Evolutionary conservation across 2,113 vertebrate genomes (phyloP), one percentile per base, ranked within the genome.

Genomic region (Micronycteris hirsuta): DNA sequence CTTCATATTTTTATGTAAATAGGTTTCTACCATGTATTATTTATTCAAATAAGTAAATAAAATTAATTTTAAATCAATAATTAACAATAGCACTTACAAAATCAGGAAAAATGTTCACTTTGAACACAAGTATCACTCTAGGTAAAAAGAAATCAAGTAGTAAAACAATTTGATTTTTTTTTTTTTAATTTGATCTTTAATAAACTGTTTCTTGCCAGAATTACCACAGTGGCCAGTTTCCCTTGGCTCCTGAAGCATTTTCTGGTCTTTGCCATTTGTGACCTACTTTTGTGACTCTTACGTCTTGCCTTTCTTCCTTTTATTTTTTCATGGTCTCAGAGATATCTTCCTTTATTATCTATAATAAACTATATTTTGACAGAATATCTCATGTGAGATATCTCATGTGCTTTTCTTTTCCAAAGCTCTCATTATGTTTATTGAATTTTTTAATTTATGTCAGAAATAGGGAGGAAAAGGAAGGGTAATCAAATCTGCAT

Each of bases 151-250:
- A 77, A 87, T 63, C 14, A 84, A 63, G 52, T 26, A 81, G 58
- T 20, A 82, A 90, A 63, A 28, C 58, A 91, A 87, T 68, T 74
- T 41, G 28, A 76, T 80, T 81, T 22, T 56, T 56, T 54, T 54
- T 54, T 54, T 56, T 54, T 15, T 5, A 91, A 87, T 74, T 68
- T 41, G 28, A 70, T 74, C 74, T 93, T 86, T 58, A 71, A 76
- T 52, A 76, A 95, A 74, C 45, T 68, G 22, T 70, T 96, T 95
- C 67, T 86, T 95, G 49, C 11, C 41, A 89, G 67, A 88, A 95
- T 81, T 86, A 81, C n/a, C 17, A 76, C 17, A 85, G 31, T 58
- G 28, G 76, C 63, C 49, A 47, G 15, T 74, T 81, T 86, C 38
- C 16, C 76, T 28, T 70, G 52, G 22, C 31, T 78, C 61, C 38